These are phyloP conservation scores for Liodrosophila aerea DNA, from an alignment of 2,888 invertebrate species.

Conservation along the genomic window DNA sequence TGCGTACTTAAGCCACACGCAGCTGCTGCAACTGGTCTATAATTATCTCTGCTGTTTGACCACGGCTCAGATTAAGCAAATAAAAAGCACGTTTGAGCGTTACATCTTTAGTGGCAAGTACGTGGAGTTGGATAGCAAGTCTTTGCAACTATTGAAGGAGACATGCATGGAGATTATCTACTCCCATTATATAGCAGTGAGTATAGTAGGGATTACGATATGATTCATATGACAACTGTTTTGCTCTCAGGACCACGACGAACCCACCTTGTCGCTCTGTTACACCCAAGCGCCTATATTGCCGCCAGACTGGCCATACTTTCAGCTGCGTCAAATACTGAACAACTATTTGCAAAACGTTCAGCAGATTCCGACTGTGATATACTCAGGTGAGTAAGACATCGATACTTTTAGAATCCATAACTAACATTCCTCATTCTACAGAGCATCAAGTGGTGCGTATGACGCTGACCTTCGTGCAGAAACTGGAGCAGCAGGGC, in stretches of 20 bases:
- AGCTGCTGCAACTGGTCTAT: constrained; percentile 83
- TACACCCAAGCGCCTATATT: constrained; percentile 86
- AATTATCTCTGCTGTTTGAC: constrained; percentile 86
- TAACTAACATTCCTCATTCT: background rate
- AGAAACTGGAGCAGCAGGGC: constrained; percentile 72
- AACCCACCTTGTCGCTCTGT: constrained; percentile 83
- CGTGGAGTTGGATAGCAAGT: constrained; percentile 84
- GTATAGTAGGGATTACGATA: background rate
- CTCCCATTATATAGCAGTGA: constrained; percentile 80
- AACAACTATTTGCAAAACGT: constrained; percentile 78
- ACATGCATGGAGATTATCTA: constrained; percentile 83
- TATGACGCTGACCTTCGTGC: constrained; percentile 79
- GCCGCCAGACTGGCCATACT: constrained; percentile 91
- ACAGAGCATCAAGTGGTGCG: constrained; percentile 79
- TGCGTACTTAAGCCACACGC: constrained; percentile 63
- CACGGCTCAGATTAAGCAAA: constrained; percentile 84
- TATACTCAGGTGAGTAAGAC: constrained; percentile 33
- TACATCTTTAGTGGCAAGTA: constrained; percentile 86
- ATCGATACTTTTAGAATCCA: background rate
- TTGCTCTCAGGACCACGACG: constrained; percentile 80
- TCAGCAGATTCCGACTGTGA: constrained; percentile 60
- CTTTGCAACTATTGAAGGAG: constrained; percentile 84
- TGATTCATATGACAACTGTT: too few relatives aligned
- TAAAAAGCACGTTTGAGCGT: constrained; percentile 84
- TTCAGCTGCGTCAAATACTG: constrained; percentile 84